phyloP scores from a whole-genome alignment of 2,888 invertebrate genomes.

The Yponomeuta malinellus region DNA sequence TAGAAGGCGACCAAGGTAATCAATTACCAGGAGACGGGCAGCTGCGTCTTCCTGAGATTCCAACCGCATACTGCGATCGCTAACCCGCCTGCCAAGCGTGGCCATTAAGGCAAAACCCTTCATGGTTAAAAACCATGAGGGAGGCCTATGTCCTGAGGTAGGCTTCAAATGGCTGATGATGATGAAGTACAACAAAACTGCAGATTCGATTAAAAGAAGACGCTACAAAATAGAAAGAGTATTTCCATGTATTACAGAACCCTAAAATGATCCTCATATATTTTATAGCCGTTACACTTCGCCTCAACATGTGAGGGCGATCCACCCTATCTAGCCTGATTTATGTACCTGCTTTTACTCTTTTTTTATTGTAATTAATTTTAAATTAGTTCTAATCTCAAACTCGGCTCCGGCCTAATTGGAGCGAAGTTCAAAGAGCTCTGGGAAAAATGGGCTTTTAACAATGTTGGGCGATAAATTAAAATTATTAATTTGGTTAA shows the following conservation, averaged over 20 bases:
- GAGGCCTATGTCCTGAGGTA: too few species aligned
- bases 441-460: constrained; percentile 8
- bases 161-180: too few species aligned
- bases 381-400: constrained; percentile 56
- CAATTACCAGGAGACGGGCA: too few species aligned
- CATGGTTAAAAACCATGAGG: too few species aligned
- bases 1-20: too few species aligned
- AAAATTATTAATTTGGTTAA: background rate
- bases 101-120: too few species aligned
- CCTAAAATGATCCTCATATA: background rate
- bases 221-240: too few species aligned
- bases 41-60: too few species aligned
- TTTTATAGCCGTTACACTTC: constrained; percentile 8
- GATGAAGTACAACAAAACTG: too few species aligned
- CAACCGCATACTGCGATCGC: too few species aligned
- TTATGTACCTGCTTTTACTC: constrained; percentile 37
- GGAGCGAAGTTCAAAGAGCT: constrained; percentile 22
- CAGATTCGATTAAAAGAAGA: background rate
- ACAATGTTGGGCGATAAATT: background rate
- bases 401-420: constrained; percentile 38
- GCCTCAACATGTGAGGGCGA: constrained; percentile 36
- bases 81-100: too few species aligned
- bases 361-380: constrained; percentile 55
- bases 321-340: constrained; percentile 47
- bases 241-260: background rate